These are phyloP conservation scores for Sitta carolinensis DNA, from an alignment of 2,797 vertebrate species.

Conservation along the genomic window DNA sequence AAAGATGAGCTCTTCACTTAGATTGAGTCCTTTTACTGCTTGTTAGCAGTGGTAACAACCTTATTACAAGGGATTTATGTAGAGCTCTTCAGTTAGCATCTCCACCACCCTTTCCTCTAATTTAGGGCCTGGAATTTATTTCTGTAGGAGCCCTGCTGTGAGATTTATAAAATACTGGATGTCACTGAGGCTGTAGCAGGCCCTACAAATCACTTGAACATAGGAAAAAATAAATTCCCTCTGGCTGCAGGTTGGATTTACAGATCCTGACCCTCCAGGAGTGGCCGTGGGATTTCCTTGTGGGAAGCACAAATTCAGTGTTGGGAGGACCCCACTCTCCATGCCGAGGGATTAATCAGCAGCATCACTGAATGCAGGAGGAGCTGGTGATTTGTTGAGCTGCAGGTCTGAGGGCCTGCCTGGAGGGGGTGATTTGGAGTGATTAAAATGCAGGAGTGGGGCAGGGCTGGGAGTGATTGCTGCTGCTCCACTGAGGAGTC, in stretches of 20 bases:
- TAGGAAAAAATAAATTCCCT: neutral
- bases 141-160: neutral
- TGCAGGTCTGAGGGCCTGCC: neutral
- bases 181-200: neutral
- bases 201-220: slow-evolving; percentile 44
- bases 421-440: neutral
- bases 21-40: neutral
- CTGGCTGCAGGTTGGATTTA: slow-evolving; percentile 17
- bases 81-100: neutral
- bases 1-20: neutral
- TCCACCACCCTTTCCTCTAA: neutral
- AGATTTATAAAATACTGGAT: neutral
- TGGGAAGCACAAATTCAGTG: neutral
- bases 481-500: neutral
- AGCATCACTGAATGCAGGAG: neutral
- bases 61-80: slow-evolving; percentile 30
- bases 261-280: neutral
- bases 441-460: neutral
- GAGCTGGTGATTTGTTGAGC: neutral
- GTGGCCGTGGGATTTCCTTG: neutral
- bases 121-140: neutral
- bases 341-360: slow-evolving; percentile 11
- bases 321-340: neutral
- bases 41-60: neutral
- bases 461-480: neutral